Percentiles rank a stretch among this genome's conserved stretches.
phyloP scores from a whole-genome alignment of 1,140 invertebrate species.

The Atta colombica region DNA sequence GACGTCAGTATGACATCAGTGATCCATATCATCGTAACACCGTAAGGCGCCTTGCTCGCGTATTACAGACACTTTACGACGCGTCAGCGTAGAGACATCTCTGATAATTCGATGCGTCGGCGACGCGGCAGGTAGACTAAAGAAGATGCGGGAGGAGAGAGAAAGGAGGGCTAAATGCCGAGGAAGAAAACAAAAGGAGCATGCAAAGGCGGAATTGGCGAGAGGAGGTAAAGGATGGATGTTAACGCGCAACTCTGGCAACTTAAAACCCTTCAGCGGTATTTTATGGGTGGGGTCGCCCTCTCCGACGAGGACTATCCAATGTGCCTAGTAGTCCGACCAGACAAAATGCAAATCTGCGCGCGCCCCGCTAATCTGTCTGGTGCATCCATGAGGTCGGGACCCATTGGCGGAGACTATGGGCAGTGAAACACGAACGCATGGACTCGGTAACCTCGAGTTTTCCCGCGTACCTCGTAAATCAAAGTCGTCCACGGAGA shows the following conservation, averaged over 20 bases:
- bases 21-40: conserved; percentile 83
- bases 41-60: conserved; percentile 68
- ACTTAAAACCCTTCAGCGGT: conserved; percentile 69
- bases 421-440: not conserved
- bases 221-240: conserved; percentile 66
- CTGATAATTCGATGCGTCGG: conserved; percentile 40
- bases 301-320: conserved; percentile 67
- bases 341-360: conserved; percentile 85
- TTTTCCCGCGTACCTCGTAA: conserved; percentile 59
- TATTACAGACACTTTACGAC: conserved; percentile 23
- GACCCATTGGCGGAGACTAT: conserved; percentile 74
- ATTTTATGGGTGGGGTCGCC: conserved; percentile 72
- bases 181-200: conserved; percentile 69
- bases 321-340: conserved; percentile 75
- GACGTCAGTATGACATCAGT: conserved; percentile 86
- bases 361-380: conserved; percentile 82
- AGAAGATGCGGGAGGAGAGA: conserved; percentile 18
- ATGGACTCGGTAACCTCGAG: conserved; percentile 51
- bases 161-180: conserved; percentile 66
- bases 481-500: conserved; percentile 48
- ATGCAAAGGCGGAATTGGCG: conserved; percentile 67
- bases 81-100: conserved; percentile 49
- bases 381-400: conserved; percentile 84
- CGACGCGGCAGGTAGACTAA: conserved; percentile 63
- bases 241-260: conserved; percentile 75